These are phyloP conservation scores for Corydoras maculifer DNA, from an alignment of 2,113 vertebrate species.

Conservation along the genomic window DNA sequence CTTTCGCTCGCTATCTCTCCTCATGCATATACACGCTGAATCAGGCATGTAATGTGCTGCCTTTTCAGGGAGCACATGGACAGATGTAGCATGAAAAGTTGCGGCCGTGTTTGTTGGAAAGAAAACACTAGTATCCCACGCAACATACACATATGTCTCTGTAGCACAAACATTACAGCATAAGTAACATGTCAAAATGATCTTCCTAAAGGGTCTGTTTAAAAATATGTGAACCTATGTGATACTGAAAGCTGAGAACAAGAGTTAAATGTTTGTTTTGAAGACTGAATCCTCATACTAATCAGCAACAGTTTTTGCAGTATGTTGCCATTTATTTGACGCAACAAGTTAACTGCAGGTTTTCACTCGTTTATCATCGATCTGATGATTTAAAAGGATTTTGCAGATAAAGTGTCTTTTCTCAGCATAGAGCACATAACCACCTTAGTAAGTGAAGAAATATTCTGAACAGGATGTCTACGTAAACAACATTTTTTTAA, in stretches of 20 bases:
- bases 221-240: neutral
- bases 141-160: neutral
- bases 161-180: neutral
- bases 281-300: neutral
- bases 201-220: neutral
- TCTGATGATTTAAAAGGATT: too few relatives aligned
- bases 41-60: constrained; percentile 60
- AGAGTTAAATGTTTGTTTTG: neutral
- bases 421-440: neutral
- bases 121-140: neutral
- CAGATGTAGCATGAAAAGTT: constrained; percentile 42
- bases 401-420: neutral
- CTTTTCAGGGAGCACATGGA: constrained; percentile 50
- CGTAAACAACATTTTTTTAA: too few relatives aligned
- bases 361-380: too few relatives aligned
- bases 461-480: too few relatives aligned
- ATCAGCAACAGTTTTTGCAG: neutral
- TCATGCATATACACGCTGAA: constrained; percentile 45
- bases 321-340: too few relatives aligned
- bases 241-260: neutral
- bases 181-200: neutral
- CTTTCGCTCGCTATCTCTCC: constrained; percentile 33
- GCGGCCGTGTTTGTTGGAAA: constrained; percentile 26
- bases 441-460: too few relatives aligned
- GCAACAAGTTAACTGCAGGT: too few relatives aligned